Evolutionary conservation across 2,797 vertebrate genomes (phyloP), one percentile per base, ranked within the genome.

Genomic region (Hipposideros larvatus): DNA sequence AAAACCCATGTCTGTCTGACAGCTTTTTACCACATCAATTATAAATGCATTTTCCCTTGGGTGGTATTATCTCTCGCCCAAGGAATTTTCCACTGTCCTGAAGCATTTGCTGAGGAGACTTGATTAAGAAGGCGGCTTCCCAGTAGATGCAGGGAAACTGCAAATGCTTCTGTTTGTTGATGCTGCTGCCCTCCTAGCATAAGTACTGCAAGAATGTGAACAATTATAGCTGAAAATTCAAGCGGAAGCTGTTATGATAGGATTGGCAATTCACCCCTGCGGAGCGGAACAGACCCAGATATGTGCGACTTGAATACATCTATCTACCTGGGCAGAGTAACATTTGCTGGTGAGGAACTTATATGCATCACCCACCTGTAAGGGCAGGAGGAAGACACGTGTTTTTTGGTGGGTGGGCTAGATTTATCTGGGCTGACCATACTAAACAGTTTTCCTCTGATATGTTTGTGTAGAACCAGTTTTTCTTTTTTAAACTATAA

Each of bases 101-200:
- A 95, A 97, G 97, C 97, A 97, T 98, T 98, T 97, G 95, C 97
- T 96, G 97, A 97, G 95, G 97, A 97, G 96, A 97, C 97, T 98
- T 97, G 97, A 98, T 97, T 97, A 97, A 94, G 97, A 95, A 97
- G 97, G 96, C 93, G 79, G 96, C 79, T 95, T 98, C 95, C 96
- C 91, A 71, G 94, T 91, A 96, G 97, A 97, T 96, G 96, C 96
- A 97, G 87, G 92, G 91, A 96, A 97, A 96, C 96, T 94, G 96
- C 96, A 93, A 96, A 97, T 96, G 92, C 48, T 92, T 92, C 95
- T 89, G 86, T 96, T 95, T 96, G 96, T 92, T 73, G 94, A 88
- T 87, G 95, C 82, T 74, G 53, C 66, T 89, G 77, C 78, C 87
- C 86, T 95, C 3, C 0, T 26, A 80, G 92, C 94, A 70, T 59